These are phyloP conservation scores for Rhinopomastus cyanomelas DNA, from an alignment of 2,113 vertebrate genomes.

Conservation along the genomic window DNA sequence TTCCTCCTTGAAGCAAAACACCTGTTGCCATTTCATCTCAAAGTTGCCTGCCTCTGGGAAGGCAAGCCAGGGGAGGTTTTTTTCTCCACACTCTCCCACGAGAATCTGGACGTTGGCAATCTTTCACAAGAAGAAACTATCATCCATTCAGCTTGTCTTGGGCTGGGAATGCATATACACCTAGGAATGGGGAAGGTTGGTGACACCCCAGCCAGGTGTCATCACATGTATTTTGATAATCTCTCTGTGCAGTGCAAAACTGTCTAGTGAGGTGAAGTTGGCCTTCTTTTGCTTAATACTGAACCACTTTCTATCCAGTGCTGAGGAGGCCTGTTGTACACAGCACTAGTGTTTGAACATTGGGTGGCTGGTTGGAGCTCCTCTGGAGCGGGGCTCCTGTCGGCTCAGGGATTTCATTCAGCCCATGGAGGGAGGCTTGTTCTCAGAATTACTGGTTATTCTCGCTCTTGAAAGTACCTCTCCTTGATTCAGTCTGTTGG, in stretches of 20 bases:
- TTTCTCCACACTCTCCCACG: too few species aligned
- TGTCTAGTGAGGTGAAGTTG: not conserved
- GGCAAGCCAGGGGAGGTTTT: too few species aligned
- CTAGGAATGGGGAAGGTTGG: fast-evolving
- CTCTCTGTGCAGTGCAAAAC: not conserved
- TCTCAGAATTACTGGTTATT: not conserved
- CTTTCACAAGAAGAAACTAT: too few species aligned
- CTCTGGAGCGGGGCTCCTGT: not conserved
- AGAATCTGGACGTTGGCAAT: too few species aligned
- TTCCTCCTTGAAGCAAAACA: too few species aligned
- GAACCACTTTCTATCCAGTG: fast-evolving
- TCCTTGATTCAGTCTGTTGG: not conserved
- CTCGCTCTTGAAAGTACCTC: not conserved
- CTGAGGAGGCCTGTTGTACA: not conserved
- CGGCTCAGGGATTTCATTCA: not conserved
- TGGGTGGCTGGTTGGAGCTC: fast-evolving
- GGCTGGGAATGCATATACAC: fast-evolving
- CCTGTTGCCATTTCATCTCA: too few species aligned
- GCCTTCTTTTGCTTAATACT: not conserved
- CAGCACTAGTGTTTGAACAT: not conserved
- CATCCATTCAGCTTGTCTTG: too few species aligned
- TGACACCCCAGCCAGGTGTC: not conserved
- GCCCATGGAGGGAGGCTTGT: fast-evolving
- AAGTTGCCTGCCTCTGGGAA: too few species aligned
- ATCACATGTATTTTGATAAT: not conserved